Evolutionary conservation across 2,888 invertebrate species (phyloP).

Genomic region (Eupithecia abbreviata): DNA sequence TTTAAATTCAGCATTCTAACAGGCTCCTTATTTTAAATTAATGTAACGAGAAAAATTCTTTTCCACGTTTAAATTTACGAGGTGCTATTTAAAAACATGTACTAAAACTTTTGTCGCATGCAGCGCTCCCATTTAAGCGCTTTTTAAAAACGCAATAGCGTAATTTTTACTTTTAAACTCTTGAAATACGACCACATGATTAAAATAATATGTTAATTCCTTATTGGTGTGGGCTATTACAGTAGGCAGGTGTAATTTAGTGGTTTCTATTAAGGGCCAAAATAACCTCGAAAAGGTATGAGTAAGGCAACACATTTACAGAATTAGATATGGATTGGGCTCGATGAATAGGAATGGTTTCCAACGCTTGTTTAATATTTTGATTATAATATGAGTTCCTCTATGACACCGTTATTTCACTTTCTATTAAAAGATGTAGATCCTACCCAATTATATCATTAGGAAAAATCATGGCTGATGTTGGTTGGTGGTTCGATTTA

Average conservation of each 20-base stretch:
- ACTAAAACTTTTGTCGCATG: conserved; percentile 38
- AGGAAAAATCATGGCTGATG: background rate
- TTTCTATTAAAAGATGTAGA: background rate
- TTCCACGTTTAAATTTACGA: conserved; percentile 14
- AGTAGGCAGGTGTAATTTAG: conserved; percentile 42
- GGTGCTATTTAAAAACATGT: conserved; percentile 12
- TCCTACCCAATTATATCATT: background rate
- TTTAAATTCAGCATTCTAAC: background rate
- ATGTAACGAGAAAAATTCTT: background rate
- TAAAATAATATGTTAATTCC: conserved; percentile 46
- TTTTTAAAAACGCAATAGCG: conserved; percentile 41
- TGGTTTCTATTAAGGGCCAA: conserved; percentile 40
- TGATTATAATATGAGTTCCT: background rate
- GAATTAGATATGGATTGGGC: conserved; percentile 33
- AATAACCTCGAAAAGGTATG: conserved; percentile 34
- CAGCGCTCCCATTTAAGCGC: conserved; percentile 30
- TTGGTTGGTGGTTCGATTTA: too few relatives aligned
- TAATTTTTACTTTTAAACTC: conserved; percentile 38
- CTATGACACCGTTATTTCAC: background rate
- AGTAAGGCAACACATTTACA: conserved; percentile 34
- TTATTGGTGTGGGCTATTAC: conserved; percentile 43
- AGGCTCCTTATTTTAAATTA: background rate
- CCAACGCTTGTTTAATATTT: conserved; percentile 10
- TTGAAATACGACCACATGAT: conserved; percentile 41
- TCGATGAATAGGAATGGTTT: conserved; percentile 27